Percentiles rank a stretch among this genome's conserved stretches.
phyloP scores from a whole-genome alignment of 2,797 vertebrate species.

The Bovichtus diacanthus region DNA sequence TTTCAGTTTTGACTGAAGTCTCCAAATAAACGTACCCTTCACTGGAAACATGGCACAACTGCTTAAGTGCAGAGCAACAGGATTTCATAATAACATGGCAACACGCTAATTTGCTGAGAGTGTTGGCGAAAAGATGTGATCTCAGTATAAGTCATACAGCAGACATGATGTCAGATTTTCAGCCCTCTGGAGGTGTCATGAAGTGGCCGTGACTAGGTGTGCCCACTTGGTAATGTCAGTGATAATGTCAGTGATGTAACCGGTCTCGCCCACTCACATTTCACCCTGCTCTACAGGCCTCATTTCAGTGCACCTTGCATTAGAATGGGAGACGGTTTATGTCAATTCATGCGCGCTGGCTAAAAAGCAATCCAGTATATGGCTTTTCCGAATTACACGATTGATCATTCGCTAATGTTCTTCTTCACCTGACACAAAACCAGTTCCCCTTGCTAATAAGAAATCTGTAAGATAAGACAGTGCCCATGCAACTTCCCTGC shows the following conservation, averaged over 20 bases:
- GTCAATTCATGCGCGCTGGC: constrained; percentile 14
- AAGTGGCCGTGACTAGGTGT: constrained; percentile 44
- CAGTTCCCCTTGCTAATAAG: neutral
- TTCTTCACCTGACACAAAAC: constrained; percentile 34
- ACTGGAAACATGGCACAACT: constrained; percentile 13
- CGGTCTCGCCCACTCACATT: constrained; percentile 20
- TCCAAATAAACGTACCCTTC: constrained; percentile 2
- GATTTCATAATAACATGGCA: constrained; percentile 15
- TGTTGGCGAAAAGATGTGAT: constrained; percentile 27
- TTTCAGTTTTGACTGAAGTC: neutral
- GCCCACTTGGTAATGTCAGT: constrained; percentile 50
- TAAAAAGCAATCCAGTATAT: constrained; percentile 36
- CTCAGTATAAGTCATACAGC: constrained; percentile 15
- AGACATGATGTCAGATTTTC: constrained; percentile 6
- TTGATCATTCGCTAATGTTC: constrained; percentile 31
- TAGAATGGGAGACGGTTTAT: constrained; percentile 10
- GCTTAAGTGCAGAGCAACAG: neutral
- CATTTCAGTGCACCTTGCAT: constrained; percentile 16
- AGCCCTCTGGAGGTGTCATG: constrained; percentile 31
- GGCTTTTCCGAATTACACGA: constrained; percentile 28
- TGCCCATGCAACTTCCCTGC: neutral
- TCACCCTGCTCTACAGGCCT: constrained; percentile 2
- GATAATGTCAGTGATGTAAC: constrained; percentile 18
- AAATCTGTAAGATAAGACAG: neutral
- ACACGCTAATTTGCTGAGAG: constrained; percentile 25